These are phyloP conservation scores for Zaprionus inermis DNA, from an alignment of 1,140 invertebrate genomes.

Conservation along the genomic window DNA sequence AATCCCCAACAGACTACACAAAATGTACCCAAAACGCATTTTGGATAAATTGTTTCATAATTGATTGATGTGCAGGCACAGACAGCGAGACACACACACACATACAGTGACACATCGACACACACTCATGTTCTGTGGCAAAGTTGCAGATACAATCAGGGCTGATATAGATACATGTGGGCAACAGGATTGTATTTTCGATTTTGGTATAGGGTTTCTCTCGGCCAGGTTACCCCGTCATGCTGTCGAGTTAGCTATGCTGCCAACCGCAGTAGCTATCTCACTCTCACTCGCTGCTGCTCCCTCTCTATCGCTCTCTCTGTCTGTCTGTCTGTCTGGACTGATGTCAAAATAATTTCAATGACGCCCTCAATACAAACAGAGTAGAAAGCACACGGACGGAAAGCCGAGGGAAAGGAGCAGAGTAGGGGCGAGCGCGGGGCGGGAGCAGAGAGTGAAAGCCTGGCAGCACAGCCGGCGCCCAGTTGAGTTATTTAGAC, in stretches of 20 bases:
- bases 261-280: slow-evolving; percentile 20
- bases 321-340: not conserved
- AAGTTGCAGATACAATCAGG: slow-evolving; percentile 32
- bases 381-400: slow-evolving; percentile 1
- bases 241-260: slow-evolving; percentile 4
- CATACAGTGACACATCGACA: slow-evolving; percentile 18
- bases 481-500: slow-evolving; percentile 69
- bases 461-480: slow-evolving; percentile 4
- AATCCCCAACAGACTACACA: slow-evolving; percentile 35
- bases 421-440: not conserved
- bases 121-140: slow-evolving; percentile 3
- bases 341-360: slow-evolving; percentile 79
- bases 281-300: not conserved
- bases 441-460: not conserved
- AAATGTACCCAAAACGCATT: slow-evolving; percentile 52
- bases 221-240: slow-evolving; percentile 1
- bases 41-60: slow-evolving; percentile 79
- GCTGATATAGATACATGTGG: slow-evolving; percentile 21
- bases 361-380: slow-evolving; percentile 61
- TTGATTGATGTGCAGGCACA: slow-evolving; percentile 70
- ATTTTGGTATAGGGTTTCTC: slow-evolving; percentile 6
- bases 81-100: not conserved
- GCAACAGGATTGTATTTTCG: slow-evolving; percentile 29
- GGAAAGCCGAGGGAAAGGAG: slow-evolving; percentile 3
- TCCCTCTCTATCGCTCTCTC: not conserved